A percentile compares a stretch with the other conserved stretches of the same genome.
phyloP scores from a whole-genome alignment of 1,140 invertebrate species.

The Archivesica marissinica region DNA sequence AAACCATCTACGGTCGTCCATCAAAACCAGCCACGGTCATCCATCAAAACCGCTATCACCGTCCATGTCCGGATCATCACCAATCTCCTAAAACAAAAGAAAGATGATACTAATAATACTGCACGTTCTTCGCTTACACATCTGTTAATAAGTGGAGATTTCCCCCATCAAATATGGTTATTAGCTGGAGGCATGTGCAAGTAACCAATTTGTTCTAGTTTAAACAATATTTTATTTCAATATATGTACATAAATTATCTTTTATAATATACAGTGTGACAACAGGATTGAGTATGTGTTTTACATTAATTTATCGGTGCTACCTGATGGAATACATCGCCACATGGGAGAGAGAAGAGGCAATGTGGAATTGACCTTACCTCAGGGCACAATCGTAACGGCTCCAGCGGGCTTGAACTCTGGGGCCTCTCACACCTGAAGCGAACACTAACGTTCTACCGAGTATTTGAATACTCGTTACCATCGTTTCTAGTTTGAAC shows the following conservation, averaged over 20 bases:
- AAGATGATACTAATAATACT: not conserved
- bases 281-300: no score
- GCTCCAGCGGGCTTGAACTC: no score
- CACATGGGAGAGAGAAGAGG: no score
- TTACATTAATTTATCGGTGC: no score
- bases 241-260: not conserved
- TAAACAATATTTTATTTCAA: not conserved
- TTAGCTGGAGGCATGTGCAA: not conserved
- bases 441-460: no score
- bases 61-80: slow-evolving; percentile 61
- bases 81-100: slow-evolving; percentile 59
- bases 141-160: not conserved
- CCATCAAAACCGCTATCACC: slow-evolving; percentile 74
- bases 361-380: no score
- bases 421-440: no score
- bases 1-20: not conserved
- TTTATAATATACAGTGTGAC: not conserved
- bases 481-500: no score
- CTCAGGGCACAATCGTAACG: no score
- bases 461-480: no score
- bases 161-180: not conserved
- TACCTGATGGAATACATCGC: no score
- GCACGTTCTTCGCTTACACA: not conserved
- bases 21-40: slow-evolving; percentile 32
- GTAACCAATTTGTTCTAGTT: not conserved